Conservation (phyloP, 2,113 vertebrate genomes). For the Sylvilagus bachmani region DNA sequence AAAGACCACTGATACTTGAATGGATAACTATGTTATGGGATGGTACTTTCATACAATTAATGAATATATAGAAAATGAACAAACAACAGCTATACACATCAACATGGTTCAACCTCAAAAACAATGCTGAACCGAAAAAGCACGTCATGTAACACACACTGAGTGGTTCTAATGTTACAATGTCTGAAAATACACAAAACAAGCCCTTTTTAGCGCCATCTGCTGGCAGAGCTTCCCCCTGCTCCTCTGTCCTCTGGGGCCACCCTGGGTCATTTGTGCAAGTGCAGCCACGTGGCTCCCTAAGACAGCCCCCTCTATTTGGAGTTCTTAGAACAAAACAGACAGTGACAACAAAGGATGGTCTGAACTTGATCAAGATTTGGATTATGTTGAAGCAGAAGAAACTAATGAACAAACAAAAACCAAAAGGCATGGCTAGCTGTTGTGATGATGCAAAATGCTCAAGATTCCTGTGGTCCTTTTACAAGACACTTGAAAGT, state of each 20-base stretch:
- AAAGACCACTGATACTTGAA: not conserved
- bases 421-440: not conserved
- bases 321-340: not conserved
- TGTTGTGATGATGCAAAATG: not conserved
- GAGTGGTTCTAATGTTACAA: not conserved
- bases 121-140: not conserved
- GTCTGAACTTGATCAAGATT: constrained; percentile 92
- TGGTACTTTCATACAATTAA: not conserved
- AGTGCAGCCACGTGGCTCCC: not conserved
- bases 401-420: not conserved
- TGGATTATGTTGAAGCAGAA: not conserved
- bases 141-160: not conserved
- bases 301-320: not conserved
- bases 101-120: not conserved
- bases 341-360: constrained; percentile 90
- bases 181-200: not conserved
- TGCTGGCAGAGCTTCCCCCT: not conserved
- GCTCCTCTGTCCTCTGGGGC: not conserved
- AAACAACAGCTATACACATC: not conserved
- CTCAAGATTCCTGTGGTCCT: not conserved
- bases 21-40: not conserved
- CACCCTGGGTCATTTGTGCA: not conserved
- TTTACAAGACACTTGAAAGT: not conserved
- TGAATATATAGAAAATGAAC: not conserved
- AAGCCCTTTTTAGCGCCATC: not conserved